These are phyloP conservation scores for Amphipyra tragopoginis DNA, from an alignment of 2,888 invertebrate species.

Conservation along the genomic window DNA sequence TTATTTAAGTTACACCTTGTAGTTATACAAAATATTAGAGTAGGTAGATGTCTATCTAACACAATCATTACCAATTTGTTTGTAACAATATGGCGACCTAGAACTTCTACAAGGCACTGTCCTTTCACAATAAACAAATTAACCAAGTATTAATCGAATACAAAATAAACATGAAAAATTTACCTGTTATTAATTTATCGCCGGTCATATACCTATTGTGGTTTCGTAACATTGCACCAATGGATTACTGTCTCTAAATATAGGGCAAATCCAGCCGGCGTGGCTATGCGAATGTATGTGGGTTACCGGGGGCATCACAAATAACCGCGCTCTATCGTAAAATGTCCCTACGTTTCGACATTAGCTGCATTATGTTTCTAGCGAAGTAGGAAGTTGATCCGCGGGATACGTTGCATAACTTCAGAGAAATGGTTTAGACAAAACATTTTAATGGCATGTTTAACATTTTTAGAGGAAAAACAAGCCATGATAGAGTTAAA, in stretches of 20 bases:
- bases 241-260: slow-evolving; percentile 78
- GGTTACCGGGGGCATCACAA: slow-evolving; percentile 78
- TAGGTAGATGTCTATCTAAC: neutral
- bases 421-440: slow-evolving; percentile 26
- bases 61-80: slow-evolving; percentile 5
- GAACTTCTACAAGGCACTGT: slow-evolving; percentile 15
- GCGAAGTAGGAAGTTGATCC: slow-evolving; percentile 49
- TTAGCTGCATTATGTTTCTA: slow-evolving; percentile 61
- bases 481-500: neutral
- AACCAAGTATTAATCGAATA: neutral
- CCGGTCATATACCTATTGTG: slow-evolving; percentile 45
- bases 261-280: slow-evolving; percentile 77
- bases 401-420: slow-evolving; percentile 45
- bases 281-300: slow-evolving; percentile 81
- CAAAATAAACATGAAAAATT: slow-evolving; percentile 15
- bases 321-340: slow-evolving; percentile 73
- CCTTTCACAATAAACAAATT: slow-evolving; percentile 22
- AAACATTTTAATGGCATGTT: slow-evolving; percentile 14
- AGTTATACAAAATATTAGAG: slow-evolving; percentile 2
- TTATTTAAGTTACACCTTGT: too few species aligned
- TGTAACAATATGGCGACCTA: slow-evolving; percentile 24
- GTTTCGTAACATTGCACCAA: slow-evolving; percentile 76
- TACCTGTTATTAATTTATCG: slow-evolving; percentile 38
- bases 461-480: slow-evolving; percentile 16
- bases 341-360: slow-evolving; percentile 76